phyloP scores from a whole-genome alignment of 2,888 invertebrate genomes.

The Sycophila texana region DNA sequence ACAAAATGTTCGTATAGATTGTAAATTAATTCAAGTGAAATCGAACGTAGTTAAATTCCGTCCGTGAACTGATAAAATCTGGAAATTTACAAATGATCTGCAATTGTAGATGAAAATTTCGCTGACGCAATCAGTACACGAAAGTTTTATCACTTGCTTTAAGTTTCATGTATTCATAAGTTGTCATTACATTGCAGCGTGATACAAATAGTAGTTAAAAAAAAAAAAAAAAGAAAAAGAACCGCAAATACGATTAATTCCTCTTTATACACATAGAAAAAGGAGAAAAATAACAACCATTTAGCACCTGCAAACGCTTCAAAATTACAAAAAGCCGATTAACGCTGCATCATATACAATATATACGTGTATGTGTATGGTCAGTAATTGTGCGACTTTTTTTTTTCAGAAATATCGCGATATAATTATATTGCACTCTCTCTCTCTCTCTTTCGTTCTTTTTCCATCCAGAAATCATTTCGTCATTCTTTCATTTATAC shows the following conservation, averaged over 20 bases:
- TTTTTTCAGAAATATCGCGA: constrained; percentile 44
- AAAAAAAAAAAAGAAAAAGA: constrained; percentile 14
- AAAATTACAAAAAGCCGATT: constrained; percentile 51
- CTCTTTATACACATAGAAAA: constrained; percentile 39
- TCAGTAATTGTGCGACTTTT: constrained; percentile 51
- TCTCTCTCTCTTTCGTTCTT: too few relatives aligned
- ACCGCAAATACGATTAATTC: constrained; percentile 10
- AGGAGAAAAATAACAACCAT: constrained; percentile 36
- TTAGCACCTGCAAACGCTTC: constrained; percentile 51
- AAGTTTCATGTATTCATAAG: constrained; percentile 33
- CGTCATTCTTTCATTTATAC: constrained; percentile 39
- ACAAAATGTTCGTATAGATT: too few relatives aligned
- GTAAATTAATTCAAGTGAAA: too few relatives aligned
- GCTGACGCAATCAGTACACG: constrained; percentile 17
- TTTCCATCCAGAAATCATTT: constrained; percentile 32
- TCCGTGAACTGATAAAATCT: too few relatives aligned
- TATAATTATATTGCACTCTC: constrained; percentile 54
- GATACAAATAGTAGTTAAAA: constrained; percentile 33
- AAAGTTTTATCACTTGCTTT: constrained; percentile 27
- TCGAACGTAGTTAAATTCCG: too few relatives aligned
- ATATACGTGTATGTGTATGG: constrained; percentile 46
- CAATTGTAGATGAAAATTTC: constrained; percentile 24
- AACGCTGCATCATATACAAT: constrained; percentile 50
- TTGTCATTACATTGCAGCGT: constrained; percentile 28
- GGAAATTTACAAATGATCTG: too few relatives aligned